Evolutionary conservation across 2,797 vertebrate species (phyloP), one percentile per base, ranked within the genome.

Genomic region (Sphaeramia orbicularis): DNA sequence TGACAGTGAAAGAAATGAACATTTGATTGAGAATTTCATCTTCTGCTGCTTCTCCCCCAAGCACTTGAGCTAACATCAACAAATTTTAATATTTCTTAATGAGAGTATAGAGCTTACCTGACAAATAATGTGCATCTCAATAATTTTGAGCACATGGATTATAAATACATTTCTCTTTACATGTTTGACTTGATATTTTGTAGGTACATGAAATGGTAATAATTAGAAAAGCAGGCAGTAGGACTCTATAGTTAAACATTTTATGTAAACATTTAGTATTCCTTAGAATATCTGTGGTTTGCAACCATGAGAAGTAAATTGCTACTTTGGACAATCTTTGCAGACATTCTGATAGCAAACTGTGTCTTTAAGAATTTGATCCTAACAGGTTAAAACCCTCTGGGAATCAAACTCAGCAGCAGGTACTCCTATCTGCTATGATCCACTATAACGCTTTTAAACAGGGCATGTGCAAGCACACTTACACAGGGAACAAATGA

Each of bases 401-500:
- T 3, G 10, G 37, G 41, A 18, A 51, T 54, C 12, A 54, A 30
- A 41, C 8, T 40, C 30, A n/a, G 7, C 11, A 7, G 13, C 0
- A 0, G 35, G 8, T 1, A 1, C 38, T 58, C 21, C 8, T 42
- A 53, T 68, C 30, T 60, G 38, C 37, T 36, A 10, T 27, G 1
- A 35, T 35, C 32, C 32, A 35, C 32, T 10, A 35, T 1, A 10
- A 59, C 21, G 1, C 36, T 18, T 32, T 8, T 10, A 6, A 59
- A 37, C 13, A 36, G 21, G 49, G 49, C 51, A 41, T 53, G 53
- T 57, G 19, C 27, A 14, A 18, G 10, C 37, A 42, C 4, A 4
- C 15, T 19, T 27, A 27, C 24, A 35, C 32, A 9, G 8, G 6
- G 10, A 70, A 59, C 63, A 10, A 44, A 43, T 57, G 70, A 75